phyloP scores from a whole-genome alignment of 2,797 vertebrate genomes.

The Pangasius macronema region DNA sequence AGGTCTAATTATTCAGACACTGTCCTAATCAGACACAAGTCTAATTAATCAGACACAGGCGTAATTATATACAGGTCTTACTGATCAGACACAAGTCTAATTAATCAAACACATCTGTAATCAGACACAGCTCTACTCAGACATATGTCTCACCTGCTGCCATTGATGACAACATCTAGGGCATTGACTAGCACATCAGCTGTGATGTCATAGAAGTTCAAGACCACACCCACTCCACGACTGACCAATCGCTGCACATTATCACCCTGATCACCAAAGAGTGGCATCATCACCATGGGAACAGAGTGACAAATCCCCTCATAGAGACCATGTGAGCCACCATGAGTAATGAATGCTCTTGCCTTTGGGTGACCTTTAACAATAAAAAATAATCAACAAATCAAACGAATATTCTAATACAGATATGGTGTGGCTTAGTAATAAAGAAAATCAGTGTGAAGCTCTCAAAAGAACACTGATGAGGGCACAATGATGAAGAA shows the following conservation, averaged over 20 bases:
- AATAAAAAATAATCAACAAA: neutral
- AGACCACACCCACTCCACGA: slow-evolving; percentile 77
- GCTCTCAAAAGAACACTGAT: neutral
- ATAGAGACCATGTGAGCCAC: slow-evolving; percentile 87
- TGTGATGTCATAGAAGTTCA: slow-evolving; percentile 80
- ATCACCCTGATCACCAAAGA: slow-evolving; percentile 86
- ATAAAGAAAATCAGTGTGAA: neutral
- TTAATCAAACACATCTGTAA: neutral
- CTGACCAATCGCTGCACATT: slow-evolving; percentile 79
- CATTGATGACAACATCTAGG: slow-evolving; percentile 2
- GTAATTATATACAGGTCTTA: neutral
- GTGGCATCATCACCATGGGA: slow-evolving; percentile 89
- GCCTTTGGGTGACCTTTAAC: slow-evolving; percentile 79
- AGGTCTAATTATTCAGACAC: neutral
- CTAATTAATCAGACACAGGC: neutral
- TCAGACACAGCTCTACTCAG: neutral
- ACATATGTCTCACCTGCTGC: slow-evolving; percentile 10
- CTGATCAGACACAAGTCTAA: neutral
- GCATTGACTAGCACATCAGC: slow-evolving; percentile 53
- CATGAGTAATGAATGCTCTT: slow-evolving; percentile 50
- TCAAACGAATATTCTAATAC: neutral
- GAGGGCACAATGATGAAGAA: neutral
- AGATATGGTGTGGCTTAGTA: neutral
- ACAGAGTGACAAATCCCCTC: slow-evolving; percentile 89
- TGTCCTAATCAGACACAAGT: neutral